Evolutionary conservation across 92 coral and sea anemone genomes (phyloP).

Genomic region (Palythoa grandis): DNA sequence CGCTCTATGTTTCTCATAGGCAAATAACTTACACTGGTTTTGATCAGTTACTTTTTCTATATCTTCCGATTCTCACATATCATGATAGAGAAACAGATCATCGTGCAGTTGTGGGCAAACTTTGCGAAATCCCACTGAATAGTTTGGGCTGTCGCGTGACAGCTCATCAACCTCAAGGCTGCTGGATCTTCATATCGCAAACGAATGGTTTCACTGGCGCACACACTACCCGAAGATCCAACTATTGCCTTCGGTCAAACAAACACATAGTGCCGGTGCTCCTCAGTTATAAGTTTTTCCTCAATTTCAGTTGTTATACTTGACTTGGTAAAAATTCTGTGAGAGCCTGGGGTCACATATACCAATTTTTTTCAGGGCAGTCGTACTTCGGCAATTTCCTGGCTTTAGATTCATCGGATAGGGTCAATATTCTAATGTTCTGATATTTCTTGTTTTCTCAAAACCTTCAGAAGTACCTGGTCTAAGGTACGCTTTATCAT

Average conservation of each 20-base stretch:
- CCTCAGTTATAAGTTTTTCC: not conserved
- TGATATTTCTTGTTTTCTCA: not conserved
- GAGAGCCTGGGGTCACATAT: not conserved
- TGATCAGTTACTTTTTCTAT: not conserved
- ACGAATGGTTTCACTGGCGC: not conserved
- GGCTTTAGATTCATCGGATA: not conserved
- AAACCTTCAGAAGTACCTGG: not conserved
- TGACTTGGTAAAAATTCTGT: not conserved
- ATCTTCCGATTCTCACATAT: not conserved
- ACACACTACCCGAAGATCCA: not conserved
- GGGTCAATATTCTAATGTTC: not conserved
- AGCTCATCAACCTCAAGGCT: not conserved
- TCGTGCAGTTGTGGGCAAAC: not conserved
- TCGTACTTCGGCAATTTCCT: not conserved
- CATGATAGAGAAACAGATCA: not conserved
- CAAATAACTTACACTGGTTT: conserved; percentile 1
- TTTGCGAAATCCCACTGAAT: not conserved
- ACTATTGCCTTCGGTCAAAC: not conserved
- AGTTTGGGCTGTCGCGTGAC: not conserved
- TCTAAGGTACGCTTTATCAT: not conserved
- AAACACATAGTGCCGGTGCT: not conserved
- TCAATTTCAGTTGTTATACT: not conserved
- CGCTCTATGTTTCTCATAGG: conserved; percentile 29
- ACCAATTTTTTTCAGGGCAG: not conserved
- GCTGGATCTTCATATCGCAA: not conserved